Percentiles rank a stretch among this genome's conserved stretches.
phyloP scores from a whole-genome alignment of 2,888 invertebrate species.

The Capitulum mitella region DNA sequence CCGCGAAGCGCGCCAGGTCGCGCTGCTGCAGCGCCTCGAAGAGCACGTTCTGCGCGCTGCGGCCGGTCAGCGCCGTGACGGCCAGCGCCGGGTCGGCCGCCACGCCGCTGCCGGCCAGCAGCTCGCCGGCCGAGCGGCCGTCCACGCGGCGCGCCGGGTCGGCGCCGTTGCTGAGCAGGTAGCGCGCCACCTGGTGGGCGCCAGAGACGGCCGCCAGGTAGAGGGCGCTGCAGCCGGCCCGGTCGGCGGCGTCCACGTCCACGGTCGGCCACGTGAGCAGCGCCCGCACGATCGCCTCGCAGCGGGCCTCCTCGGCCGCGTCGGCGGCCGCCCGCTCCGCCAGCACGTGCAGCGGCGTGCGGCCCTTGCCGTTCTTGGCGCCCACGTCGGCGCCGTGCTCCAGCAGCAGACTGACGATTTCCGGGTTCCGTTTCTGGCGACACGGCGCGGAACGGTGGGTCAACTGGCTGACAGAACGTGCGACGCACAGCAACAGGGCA shows the following conservation, averaged over 20 bases:
- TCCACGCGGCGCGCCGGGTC: constrained; percentile 29
- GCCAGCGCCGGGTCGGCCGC: constrained; percentile 30
- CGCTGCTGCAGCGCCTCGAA: constrained; percentile 30
- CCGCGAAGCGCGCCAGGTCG: constrained; percentile 29
- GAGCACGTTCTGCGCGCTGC: constrained; percentile 32
- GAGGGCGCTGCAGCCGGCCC: constrained; percentile 30
- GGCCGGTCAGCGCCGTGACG: constrained; percentile 30
- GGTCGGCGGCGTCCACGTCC: constrained; percentile 31
- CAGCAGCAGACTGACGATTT: constrained; percentile 28
- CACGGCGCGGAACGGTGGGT: no score
- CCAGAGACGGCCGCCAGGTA: constrained; percentile 34
- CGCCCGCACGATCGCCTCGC: constrained; percentile 26
- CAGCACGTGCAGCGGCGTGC: constrained; percentile 33
- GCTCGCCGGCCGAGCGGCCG: constrained; percentile 30
- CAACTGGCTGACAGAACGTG: not conserved
- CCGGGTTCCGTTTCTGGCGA: constrained; percentile 28
- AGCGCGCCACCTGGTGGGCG: constrained; percentile 31
- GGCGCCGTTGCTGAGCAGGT: constrained; percentile 32
- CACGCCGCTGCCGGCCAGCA: constrained; percentile 30
- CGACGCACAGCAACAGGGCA: no score
- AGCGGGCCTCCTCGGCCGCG: constrained; percentile 28
- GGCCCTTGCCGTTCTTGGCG: constrained; percentile 33
- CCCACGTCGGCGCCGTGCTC: constrained; percentile 32
- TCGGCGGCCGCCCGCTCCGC: constrained; percentile 29
- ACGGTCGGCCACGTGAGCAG: constrained; percentile 30